Evolutionary conservation across 2,888 invertebrate species (phyloP).

Genomic region (Xestoiulus laeticollis): DNA sequence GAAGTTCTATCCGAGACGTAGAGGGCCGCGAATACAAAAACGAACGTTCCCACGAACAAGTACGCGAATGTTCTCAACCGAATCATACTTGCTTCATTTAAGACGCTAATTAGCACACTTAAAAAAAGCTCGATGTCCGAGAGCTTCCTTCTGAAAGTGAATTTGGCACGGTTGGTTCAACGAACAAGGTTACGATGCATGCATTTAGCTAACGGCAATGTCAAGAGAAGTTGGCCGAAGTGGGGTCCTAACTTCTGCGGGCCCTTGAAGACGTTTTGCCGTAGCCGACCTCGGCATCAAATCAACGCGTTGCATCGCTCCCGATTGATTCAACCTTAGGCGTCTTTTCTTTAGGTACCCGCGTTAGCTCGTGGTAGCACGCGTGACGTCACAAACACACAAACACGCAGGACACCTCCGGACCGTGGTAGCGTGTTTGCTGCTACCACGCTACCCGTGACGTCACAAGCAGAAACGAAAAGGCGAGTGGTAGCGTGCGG

Average conservation of each 20-base stretch:
- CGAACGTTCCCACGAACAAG: neutral
- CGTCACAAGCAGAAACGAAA: too few species aligned
- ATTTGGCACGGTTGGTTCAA: neutral
- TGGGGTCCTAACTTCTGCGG: neutral
- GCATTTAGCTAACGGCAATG: neutral
- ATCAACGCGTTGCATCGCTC: neutral
- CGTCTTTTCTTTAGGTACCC: too few species aligned
- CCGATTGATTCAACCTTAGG: constrained; percentile 24
- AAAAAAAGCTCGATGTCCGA: neutral
- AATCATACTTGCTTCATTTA: neutral
- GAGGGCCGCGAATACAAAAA: neutral
- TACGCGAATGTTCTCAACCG: neutral
- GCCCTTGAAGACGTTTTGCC: neutral
- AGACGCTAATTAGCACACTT: neutral
- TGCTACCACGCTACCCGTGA: too few species aligned
- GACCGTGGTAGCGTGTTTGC: too few species aligned
- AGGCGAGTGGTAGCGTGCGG: too few species aligned
- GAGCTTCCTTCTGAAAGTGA: neutral
- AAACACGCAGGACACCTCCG: too few species aligned
- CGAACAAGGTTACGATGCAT: neutral
- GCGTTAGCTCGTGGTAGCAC: too few species aligned
- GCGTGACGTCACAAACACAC: too few species aligned
- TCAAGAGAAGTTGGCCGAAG: neutral
- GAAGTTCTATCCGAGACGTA: neutral
- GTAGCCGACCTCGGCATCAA: neutral